Evolutionary conservation across 1,140 invertebrate species (phyloP), one percentile per base, ranked within the genome.

Genomic region (Lerema accius): DNA sequence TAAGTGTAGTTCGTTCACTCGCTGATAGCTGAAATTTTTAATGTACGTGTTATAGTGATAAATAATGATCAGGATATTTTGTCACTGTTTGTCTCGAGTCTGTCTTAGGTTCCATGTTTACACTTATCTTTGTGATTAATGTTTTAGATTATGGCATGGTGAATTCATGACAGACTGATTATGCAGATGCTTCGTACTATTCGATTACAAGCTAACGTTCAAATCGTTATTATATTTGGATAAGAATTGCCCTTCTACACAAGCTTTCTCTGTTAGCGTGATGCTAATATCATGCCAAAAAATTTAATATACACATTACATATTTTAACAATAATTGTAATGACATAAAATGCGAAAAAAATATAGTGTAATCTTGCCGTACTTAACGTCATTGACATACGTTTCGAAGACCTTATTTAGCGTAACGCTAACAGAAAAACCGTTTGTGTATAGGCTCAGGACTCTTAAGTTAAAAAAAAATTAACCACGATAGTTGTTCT

Each of bases 1-100:
- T 83, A 85, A 86, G 82, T 80, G 73, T 87, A 85, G 84, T 80
- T 83, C 81, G 85, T 80, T 84, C 77, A 78, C 78, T 71, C 65
- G 84, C 84, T 83, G 73, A 80, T 86, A 82, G 67, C 66, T 76
- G 80, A 73, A 78, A 78, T 80, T 85, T 89, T 79, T 73, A 68
- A 53, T 65, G 39, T 63, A 56, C 56, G 56, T 32, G 56, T 35
- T 59, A 70, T 43, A 63, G 69, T 68, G 60, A 63, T 70, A 49
- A 62, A 63, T 70, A 49, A 62, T 71, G 67, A 55, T 58, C 35
- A 58, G 51, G 76, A 78, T 80, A 79, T 86, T 85, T 87, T 82
- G 73, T 80, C 71, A 78, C 65, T 56, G 35, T 37, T 37, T 37
- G 35, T 37, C 35, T 81, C 65, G 82, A 78, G 71, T 85, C 75